Base-by-base conservation (phyloP, 2,888 invertebrate species). In the Chouioia cunea region DNA sequence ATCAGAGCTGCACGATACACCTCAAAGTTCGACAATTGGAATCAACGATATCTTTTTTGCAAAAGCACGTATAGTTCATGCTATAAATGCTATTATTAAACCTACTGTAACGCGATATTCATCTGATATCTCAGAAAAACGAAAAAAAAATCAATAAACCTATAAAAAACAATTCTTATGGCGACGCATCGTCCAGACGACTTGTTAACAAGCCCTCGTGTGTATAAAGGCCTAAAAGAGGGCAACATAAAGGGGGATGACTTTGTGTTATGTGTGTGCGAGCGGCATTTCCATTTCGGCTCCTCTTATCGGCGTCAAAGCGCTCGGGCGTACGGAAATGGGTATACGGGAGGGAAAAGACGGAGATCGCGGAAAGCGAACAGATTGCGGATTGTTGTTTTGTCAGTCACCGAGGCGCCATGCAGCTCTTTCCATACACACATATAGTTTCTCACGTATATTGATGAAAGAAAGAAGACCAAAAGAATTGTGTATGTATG, bases 221-320 rank as follows among this genome's bases (percentile, higher is more conserved):
- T 36, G 36, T 36, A 12, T 6, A 36, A 10, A 36, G 36, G 36
- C 20, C 56, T 36, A 56, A 56, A 56, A 56, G 43, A 56, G 54
- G 54, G 54, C 36, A 56, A 56, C 36, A 23, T 10, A 56, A 56
- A 36, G 15, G 16, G 54, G 53, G 27, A 27, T 27, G 23, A 54
- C 54, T n/a, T 18, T 48, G 48, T 48, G 18, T 48, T 18, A 48
- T 36, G 12, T 47, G 46, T 59, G 59, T 47, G 43, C 43, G 16
- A 36, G 52, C 15, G n/a, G 22, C n/a, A 23, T 47, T 23, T 47
- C 44, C 63, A 27, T 46, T 23, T 52, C 23, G 16, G 16, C 22
- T 63, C 63, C 23, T 36, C 52, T 53, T 63, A 63, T 52, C 52
- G 52, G 18, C 63, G 16, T 47, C 59, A 59, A 59, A 59, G 47